Base-by-base conservation (phyloP, 1,140 invertebrate genomes). In the Cecropterus lyciades region DNA sequence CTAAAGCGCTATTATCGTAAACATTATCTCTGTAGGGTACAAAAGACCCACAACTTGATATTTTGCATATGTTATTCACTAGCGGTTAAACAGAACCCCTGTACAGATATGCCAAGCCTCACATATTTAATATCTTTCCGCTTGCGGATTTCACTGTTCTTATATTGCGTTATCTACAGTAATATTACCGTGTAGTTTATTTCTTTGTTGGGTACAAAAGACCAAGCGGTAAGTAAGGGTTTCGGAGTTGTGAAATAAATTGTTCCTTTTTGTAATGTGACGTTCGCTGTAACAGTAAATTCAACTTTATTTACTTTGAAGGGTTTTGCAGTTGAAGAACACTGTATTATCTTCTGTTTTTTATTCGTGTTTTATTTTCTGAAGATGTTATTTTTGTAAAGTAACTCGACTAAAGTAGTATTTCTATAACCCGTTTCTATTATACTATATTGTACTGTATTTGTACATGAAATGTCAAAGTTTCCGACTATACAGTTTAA, bases 41-140 rank as follows among this genome's bases (percentile, higher is more conserved):
- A 37, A 37, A 37, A 7, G 0, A 37, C 33, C 33, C 33, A 37
- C 33, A 30, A 8, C 27, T 30, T 30, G 7, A 10, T 11, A 6
- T n/a, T n/a, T 11, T 11, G 33, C n/a, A n/a, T 33, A 3, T 30
- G 33, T 37, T 37, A 37, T 37, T 37, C 33, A 10, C 33, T 37
- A 37, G 11, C 33, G 11, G 33, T 37, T 37, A 37, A 37, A 37
- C 33, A 11, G 0, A 0, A 37, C 10, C 33, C 1, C n/a, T 4
- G 4, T 10, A 33, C 9, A n/a, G 33, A 37, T 37, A 37, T 11
- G 33, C 11, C 33, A n/a, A 37, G 33, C 33, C 2, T 53, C 51
- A 53, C 51, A 53, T 53, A 53, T 53, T 53, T 53, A 53, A 53
- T 53, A 53, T 37, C 51, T 37, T 37, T 37, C 30, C 27, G 51